Conservation (phyloP, 2,797 vertebrate genomes). For the Danio kyathit region DNA sequence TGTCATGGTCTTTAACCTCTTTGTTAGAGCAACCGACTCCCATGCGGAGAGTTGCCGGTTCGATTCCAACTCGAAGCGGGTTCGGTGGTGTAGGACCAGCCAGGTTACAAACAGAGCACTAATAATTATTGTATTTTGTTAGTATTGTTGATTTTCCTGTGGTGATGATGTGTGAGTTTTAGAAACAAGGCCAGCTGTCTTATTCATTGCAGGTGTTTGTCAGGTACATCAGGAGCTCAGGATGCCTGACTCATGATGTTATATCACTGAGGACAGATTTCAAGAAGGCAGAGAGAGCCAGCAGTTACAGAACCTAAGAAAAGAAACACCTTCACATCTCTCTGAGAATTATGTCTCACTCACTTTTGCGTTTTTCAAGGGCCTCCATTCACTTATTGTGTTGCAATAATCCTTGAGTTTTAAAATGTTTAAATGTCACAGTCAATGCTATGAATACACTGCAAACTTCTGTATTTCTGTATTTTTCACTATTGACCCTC, state of each 20-base stretch:
- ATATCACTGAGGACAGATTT: slow-evolving; percentile 26
- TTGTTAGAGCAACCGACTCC: too few relatives aligned
- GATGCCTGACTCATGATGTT: slow-evolving; percentile 24
- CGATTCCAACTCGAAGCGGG: too few relatives aligned
- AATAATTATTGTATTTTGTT: neutral
- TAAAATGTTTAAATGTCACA: neutral
- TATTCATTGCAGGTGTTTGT: slow-evolving; percentile 29
- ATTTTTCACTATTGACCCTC: neutral
- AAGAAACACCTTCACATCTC: neutral
- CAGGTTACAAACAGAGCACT: too few relatives aligned
- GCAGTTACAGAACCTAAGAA: slow-evolving; percentile 17
- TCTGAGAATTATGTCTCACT: neutral
- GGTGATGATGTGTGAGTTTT: neutral
- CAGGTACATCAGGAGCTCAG: neutral
- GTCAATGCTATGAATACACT: neutral
- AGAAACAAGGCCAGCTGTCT: neutral
- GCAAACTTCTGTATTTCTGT: neutral
- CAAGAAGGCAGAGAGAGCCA: slow-evolving; percentile 8
- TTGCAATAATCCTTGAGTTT: neutral
- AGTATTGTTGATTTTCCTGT: neutral
- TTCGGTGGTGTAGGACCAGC: too few relatives aligned
- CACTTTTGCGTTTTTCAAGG: neutral
- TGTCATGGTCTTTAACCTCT: too few relatives aligned
- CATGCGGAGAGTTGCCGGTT: too few relatives aligned
- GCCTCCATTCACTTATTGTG: neutral